Base-by-base conservation (phyloP, 2,113 vertebrate species). In the Fregata magnificens region DNA sequence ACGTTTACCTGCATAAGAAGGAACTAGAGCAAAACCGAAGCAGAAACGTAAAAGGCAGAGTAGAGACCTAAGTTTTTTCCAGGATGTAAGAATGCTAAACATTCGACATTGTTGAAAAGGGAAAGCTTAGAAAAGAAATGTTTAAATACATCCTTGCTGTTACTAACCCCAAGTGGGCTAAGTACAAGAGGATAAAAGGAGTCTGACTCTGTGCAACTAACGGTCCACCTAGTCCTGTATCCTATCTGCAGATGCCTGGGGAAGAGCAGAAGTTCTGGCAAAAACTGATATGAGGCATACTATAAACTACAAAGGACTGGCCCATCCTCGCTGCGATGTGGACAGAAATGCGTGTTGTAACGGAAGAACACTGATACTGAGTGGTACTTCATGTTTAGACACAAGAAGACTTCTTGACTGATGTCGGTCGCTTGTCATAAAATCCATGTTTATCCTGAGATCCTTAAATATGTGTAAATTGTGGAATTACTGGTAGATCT, bases 181-280 rank as follows among this genome's bases (percentile, higher is more conserved):
- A 83, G 62, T n/a, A 19, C 6, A 31, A 15, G 85, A 82, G 59
- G 71, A 53, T 70, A 73, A 88, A 88, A 36, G 47, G 32, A 74
- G 42, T 10, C 19, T 89, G 63, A 24, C 59, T 53, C 26, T 26
- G 18, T 73, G 88, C 82, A 79, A 15, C 77, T 78, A 32, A 7
- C 4, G 5, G 59, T 59, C 29, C 50, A 34, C 72, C 59, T 44
- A 14, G 69, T 8, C 20, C 87, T 36, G 36, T 52, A 11, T 55
- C 56, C 61, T 96, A 67, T 94, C 89, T 72, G 84, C 77, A 94
- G 86, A 38, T 93, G 86, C 83, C 66, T 47, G 72, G n/a, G 88
- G 52, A 92, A 78, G 73, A 89, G 73, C 42, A 3, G 7, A 26
- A 77, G 10, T 55, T 83, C 63, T 96, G 79, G 82, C 53, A 38